Conservation (phyloP, 2,113 vertebrate species). For the Rhizomys pruinosus region DNA sequence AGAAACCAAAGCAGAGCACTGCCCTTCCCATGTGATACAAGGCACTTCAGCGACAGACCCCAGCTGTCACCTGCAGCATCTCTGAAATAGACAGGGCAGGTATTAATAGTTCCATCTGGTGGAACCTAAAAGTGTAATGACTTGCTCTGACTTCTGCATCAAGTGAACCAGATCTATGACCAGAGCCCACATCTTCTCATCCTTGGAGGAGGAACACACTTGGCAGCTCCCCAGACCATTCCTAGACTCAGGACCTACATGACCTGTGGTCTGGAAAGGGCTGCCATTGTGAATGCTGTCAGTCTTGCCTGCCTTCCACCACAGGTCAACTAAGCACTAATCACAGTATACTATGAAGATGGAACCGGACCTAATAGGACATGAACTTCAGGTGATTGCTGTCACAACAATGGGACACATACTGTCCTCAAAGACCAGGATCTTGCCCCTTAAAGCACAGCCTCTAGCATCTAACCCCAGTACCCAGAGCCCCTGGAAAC, state of each 20-base stretch:
- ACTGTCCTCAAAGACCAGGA: not conserved
- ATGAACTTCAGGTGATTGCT: no score
- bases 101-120: not conserved
- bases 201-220: not conserved
- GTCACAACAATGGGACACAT: not conserved
- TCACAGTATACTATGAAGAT: not conserved
- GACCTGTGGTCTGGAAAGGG: rapidly evolving
- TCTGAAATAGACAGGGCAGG: not conserved
- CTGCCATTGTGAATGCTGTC: not conserved
- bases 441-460: not conserved
- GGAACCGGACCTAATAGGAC: not conserved
- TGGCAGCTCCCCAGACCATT: not conserved
- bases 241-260: not conserved
- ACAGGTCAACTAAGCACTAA: not conserved
- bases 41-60: not conserved
- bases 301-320: not conserved
- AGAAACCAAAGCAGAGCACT: no score
- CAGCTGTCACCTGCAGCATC: not conserved
- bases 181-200: not conserved
- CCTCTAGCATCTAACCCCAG: no score
- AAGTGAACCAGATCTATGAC: not conserved
- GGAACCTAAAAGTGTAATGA: not conserved
- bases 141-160: not conserved
- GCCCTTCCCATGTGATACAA: not conserved
- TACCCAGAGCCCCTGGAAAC: not conserved